Evolutionary conservation across 2,797 vertebrate species (phyloP).

Genomic region (Brotogeris chrysoptera): DNA sequence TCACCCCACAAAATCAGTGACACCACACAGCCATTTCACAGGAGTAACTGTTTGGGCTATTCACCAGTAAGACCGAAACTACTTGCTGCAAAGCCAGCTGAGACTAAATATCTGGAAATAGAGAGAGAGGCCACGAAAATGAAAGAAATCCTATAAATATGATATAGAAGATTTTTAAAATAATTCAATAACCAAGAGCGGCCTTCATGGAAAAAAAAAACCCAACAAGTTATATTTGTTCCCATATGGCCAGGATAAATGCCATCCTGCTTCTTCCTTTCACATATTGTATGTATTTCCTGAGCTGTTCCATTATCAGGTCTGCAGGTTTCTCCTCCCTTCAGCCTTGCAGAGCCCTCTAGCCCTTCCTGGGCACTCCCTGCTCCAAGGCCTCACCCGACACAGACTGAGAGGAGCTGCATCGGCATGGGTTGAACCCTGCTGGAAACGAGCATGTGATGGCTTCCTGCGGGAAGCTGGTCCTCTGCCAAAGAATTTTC

Average conservation of each 20-base stretch:
- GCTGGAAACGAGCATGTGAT: neutral
- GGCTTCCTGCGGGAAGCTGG: slow-evolving; percentile 32
- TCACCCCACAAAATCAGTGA: neutral
- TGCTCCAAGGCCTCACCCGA: neutral
- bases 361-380: neutral
- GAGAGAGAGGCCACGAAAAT: neutral
- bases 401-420: fast-evolving
- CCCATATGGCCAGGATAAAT: slow-evolving; percentile 59
- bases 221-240: slow-evolving; percentile 42
- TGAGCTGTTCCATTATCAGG: neutral
- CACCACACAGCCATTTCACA: neutral
- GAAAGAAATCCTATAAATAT: slow-evolving; percentile 51
- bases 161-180: neutral
- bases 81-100: neutral
- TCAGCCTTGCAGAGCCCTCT: neutral
- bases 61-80: neutral
- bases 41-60: neutral
- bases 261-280: slow-evolving; percentile 21
- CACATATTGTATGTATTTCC: slow-evolving; percentile 33
- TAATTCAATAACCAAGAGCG: slow-evolving; percentile 37
- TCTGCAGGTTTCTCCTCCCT: neutral
- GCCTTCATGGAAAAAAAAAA: slow-evolving; percentile 39
- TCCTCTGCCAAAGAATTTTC: slow-evolving; percentile 41
- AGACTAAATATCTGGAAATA: neutral
- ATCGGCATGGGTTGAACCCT: neutral